These are phyloP conservation scores for Synchiropus splendidus DNA, from an alignment of 2,113 vertebrate species.

Conservation along the genomic window DNA sequence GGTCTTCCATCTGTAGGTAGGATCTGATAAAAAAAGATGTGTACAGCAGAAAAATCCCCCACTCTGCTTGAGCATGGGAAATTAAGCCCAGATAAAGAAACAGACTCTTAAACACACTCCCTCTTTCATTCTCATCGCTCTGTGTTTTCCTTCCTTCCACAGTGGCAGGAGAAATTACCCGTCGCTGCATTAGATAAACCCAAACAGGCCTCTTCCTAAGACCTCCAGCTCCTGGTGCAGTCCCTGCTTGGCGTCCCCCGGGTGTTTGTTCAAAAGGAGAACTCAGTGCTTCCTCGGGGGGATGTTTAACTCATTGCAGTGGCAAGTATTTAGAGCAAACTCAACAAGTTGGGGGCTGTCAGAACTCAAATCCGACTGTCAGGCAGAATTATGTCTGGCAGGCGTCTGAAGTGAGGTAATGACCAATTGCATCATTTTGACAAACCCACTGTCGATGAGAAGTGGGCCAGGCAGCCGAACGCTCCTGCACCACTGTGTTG, in stretches of 20 bases:
- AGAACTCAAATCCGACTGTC: conserved; percentile 88
- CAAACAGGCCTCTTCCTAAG: conserved; percentile 80
- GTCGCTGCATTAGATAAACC: conserved; percentile 87
- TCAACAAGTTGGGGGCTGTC: conserved; percentile 90
- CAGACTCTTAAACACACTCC: conserved; percentile 83
- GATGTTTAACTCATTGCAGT: conserved; percentile 97
- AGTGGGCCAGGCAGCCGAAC: conserved; percentile 34
- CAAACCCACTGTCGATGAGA: conserved; percentile 54
- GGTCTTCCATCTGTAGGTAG: conserved; percentile 71
- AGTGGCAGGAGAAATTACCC: conserved; percentile 91
- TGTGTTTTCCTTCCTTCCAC: conserved; percentile 55
- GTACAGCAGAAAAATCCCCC: conserved; percentile 71
- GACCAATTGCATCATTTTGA: conserved; percentile 71
- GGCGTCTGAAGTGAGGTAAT: conserved; percentile 87
- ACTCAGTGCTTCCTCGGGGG: conserved; percentile 83
- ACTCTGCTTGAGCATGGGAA: conserved; percentile 81
- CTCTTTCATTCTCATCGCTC: conserved; percentile 43
- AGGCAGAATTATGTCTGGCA: conserved; percentile 84
- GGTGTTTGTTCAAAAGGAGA: conserved; percentile 89
- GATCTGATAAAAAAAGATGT: conserved; percentile 79
- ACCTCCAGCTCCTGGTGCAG: conserved; percentile 85
- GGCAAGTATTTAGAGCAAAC: conserved; percentile 89
- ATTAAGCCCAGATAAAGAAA: conserved; percentile 97
- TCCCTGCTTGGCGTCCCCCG: conserved; percentile 85
- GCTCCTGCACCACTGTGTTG: conserved; percentile 39